These are phyloP conservation scores for Dasypolia templi DNA, from an alignment of 2,888 invertebrate genomes.

Conservation along the genomic window DNA sequence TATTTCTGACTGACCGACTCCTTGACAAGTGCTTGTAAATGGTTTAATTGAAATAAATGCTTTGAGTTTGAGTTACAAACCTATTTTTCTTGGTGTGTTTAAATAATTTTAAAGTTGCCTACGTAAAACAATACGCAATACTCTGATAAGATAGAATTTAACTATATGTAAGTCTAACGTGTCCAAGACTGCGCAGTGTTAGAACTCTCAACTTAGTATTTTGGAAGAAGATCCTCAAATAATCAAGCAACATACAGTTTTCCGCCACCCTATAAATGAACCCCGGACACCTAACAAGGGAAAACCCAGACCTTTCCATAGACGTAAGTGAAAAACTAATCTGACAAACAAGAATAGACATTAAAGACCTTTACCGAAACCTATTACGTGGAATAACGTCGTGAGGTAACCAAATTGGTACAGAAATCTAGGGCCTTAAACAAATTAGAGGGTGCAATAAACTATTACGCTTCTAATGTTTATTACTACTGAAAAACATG, in stretches of 20 bases:
- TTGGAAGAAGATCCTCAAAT: background rate
- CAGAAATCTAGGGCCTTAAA: too few species aligned
- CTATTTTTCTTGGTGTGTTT: too few species aligned
- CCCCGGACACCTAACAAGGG: background rate
- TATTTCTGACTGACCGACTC: too few species aligned
- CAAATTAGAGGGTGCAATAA: too few species aligned
- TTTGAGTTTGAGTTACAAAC: too few species aligned
- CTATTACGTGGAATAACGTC: conserved; percentile 14
- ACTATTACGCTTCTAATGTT: too few species aligned
- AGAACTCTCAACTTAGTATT: background rate
- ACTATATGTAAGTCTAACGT: background rate
- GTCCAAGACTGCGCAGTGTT: background rate
- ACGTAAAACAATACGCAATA: too few species aligned
- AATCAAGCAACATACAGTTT: conserved; percentile 1
- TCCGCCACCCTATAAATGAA: background rate
- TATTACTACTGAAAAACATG: too few species aligned
- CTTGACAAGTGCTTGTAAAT: too few species aligned
- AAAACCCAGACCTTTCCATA: conserved; percentile 21
- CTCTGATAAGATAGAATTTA: background rate
- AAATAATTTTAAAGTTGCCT: too few species aligned
- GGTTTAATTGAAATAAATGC: too few species aligned
- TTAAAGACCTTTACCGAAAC: conserved; percentile 7
- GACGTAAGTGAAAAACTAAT: conserved; percentile 35
- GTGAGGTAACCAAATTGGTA: too few species aligned
- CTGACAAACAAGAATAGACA: conserved; percentile 12